Conservation (phyloP, 2,888 invertebrate genomes). For the Sphecodes monilicornis region DNA sequence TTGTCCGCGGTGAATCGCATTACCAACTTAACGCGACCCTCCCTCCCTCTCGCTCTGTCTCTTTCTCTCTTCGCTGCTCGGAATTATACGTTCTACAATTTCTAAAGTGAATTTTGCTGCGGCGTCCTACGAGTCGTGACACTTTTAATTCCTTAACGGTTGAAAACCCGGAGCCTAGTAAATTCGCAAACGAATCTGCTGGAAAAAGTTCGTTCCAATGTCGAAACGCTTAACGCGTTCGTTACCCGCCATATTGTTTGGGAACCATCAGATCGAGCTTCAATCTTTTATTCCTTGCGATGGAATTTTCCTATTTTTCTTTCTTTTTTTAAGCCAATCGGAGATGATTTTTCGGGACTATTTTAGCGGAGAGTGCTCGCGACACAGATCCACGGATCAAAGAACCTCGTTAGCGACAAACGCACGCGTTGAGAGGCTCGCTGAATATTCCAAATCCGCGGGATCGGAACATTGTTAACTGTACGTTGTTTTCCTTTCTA, state of each 20-base stretch:
- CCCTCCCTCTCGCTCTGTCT: not conserved
- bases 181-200: not conserved
- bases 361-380: constrained; percentile 22
- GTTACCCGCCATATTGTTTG: not conserved
- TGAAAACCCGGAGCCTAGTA: not conserved
- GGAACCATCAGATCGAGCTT: not conserved
- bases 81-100: not conserved
- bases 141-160: not conserved
- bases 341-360: not conserved
- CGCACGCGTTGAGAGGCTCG: constrained; percentile 14
- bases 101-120: constrained; percentile 8
- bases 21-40: constrained; percentile 22
- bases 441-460: constrained; percentile 60
- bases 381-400: constrained; percentile 48
- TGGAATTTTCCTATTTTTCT: not conserved
- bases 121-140: not conserved
- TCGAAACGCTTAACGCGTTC: not conserved
- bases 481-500: constrained; percentile 51
- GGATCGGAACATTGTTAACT: constrained; percentile 42
- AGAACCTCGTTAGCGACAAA: constrained; percentile 51
- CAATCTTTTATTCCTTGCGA: too few species aligned
- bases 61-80: not conserved
- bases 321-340: not conserved
- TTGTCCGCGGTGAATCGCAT: constrained; percentile 28
- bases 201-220: not conserved